A percentile compares a stretch with the other conserved stretches of the same genome.
These are phyloP conservation scores for Porites rus DNA, from an alignment of 92 coral and sea anemone genomes.

Conservation along the genomic window DNA sequence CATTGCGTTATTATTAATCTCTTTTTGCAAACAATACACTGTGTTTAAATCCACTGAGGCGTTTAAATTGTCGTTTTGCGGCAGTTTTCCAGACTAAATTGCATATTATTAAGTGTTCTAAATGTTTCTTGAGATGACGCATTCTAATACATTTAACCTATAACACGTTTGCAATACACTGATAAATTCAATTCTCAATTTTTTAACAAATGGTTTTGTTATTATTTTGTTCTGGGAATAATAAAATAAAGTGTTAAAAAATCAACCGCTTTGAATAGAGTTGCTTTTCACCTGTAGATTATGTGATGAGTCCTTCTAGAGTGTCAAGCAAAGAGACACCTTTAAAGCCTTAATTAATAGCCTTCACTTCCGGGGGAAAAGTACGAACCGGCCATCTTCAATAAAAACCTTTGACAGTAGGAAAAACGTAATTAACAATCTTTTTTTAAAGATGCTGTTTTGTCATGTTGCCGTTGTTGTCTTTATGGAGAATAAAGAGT, in stretches of 20 bases:
- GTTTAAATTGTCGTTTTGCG: conserved; percentile 29
- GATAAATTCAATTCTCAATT: background rate
- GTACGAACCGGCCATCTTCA: background rate
- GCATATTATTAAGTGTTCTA: conserved; percentile 27
- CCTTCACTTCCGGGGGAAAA: conserved; percentile 19
- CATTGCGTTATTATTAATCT: conserved; percentile 33
- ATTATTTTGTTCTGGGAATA: background rate
- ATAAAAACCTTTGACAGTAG: conserved; percentile 27
- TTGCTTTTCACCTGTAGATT: background rate
- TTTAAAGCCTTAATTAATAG: conserved; percentile 29
- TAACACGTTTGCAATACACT: background rate
- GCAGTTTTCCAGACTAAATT: conserved; percentile 20
- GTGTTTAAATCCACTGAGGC: conserved; percentile 32
- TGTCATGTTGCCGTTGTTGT: conserved; percentile 25
- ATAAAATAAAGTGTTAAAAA: background rate
- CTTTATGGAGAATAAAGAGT: conserved; percentile 37
- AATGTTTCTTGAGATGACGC: conserved; percentile 12
- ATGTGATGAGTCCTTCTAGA: background rate
- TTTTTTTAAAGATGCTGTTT: conserved; percentile 21
- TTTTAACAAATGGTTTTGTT: background rate
- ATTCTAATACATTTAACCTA: background rate
- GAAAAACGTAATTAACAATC: conserved; percentile 50
- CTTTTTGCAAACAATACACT: conserved; percentile 21
- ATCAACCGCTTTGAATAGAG: background rate
- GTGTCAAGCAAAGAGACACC: conserved; percentile 17